phyloP scores from a whole-genome alignment of 1,140 invertebrate genomes.

The Ceratosolen fusciceps region DNA sequence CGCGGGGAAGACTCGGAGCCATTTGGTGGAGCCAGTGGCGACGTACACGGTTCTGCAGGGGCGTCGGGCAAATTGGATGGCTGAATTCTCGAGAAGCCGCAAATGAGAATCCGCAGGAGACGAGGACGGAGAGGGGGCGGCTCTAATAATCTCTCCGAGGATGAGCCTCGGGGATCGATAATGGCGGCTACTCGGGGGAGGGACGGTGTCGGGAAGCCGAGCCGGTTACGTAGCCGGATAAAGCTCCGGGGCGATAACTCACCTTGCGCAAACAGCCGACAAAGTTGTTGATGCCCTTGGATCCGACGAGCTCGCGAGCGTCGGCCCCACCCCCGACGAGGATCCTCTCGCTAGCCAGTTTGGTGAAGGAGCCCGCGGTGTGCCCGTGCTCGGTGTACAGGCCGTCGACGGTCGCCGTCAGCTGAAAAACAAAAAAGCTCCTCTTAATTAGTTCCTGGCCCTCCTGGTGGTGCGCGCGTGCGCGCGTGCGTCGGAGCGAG shows the following conservation, averaged over 20 bases:
- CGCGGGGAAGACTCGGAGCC: not conserved
- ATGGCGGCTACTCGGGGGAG: not conserved
- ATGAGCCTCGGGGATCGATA: no score
- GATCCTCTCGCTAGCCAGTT: constrained; percentile 88
- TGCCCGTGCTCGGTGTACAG: constrained; percentile 92
- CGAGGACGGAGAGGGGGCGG: no score
- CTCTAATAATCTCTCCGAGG: not conserved
- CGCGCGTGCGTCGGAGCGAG: no score
- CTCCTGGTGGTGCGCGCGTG: not conserved
- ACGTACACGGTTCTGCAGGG: no score
- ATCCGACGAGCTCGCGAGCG: constrained; percentile 82
- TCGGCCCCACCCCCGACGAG: constrained; percentile 92
- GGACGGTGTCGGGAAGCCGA: not conserved
- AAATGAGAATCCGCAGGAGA: not conserved
- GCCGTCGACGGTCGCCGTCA: constrained; percentile 92
- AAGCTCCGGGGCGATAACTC: constrained; percentile 22
- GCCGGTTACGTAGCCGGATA: not conserved
- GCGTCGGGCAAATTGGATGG: no score
- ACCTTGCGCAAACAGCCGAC: constrained; percentile 97
- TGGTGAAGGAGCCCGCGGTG: constrained; percentile 91
- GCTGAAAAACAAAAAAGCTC: constrained; percentile 73
- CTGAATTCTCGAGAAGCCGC: not conserved
- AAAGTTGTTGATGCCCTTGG: constrained; percentile 90
- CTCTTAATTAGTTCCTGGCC: not conserved
- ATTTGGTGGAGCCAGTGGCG: no score